Conservation (phyloP, 2,888 invertebrate species). For the Sceliomorpha sp. region DNA sequence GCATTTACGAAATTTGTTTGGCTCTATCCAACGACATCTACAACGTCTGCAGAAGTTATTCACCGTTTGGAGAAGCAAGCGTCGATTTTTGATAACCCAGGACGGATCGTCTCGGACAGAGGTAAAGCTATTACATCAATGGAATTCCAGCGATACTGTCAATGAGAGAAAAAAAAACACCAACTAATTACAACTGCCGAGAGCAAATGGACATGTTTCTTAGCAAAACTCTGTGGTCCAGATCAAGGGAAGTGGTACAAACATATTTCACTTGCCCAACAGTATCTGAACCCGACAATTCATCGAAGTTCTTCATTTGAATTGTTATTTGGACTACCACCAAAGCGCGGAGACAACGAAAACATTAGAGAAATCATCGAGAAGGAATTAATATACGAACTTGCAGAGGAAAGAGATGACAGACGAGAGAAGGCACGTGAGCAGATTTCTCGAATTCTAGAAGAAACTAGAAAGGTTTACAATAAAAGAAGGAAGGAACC, state of each 20-base stretch:
- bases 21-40: conserved; percentile 3
- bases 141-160: background rate
- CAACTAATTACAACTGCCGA: conserved; percentile 5
- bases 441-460: background rate
- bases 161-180: background rate
- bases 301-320: conserved; percentile 8
- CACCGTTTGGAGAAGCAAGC: background rate
- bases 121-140: conserved; percentile 2
- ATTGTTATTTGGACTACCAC: background rate
- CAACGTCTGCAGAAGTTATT: background rate
- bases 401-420: too few relatives aligned
- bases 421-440: too few relatives aligned
- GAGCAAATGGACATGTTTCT: conserved; percentile 5
- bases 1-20: too few relatives aligned
- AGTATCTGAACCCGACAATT: background rate
- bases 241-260: conserved; percentile 2
- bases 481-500: conserved; percentile 2
- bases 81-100: background rate
- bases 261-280: background rate
- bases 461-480: background rate
- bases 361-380: background rate
- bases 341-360: background rate
- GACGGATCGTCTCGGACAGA: conserved; percentile 4
- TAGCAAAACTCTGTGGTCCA: background rate
- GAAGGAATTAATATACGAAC: too few relatives aligned